These are phyloP conservation scores for Salvelinus sp. DNA, from an alignment of 2,113 vertebrate species.

Conservation along the genomic window DNA sequence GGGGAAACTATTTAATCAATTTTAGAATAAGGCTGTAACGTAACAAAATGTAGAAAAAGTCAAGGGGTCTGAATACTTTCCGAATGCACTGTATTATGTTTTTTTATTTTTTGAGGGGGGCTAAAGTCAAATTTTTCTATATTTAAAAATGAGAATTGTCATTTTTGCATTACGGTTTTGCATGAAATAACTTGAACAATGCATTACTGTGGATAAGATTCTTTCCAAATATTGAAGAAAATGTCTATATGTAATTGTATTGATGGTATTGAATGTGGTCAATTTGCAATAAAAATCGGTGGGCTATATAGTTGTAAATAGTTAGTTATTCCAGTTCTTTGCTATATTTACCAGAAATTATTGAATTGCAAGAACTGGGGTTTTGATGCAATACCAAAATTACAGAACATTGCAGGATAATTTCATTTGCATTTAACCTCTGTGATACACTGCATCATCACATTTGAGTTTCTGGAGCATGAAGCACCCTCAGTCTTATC, in stretches of 20 bases:
- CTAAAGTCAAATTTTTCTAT: constrained; percentile 27
- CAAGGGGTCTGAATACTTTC: too few species aligned
- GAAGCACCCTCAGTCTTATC: constrained; percentile 65
- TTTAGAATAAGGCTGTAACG: too few species aligned
- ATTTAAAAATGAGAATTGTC: not conserved
- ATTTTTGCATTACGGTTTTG: not conserved
- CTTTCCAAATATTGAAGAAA: not conserved
- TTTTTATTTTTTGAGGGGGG: too few species aligned
- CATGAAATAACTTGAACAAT: not conserved
- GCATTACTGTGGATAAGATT: too few species aligned
- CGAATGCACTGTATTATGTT: too few species aligned
- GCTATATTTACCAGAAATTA: not conserved
- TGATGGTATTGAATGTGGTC: not conserved
- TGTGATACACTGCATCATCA: constrained; percentile 22
- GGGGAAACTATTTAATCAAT: too few species aligned
- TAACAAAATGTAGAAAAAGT: too few species aligned
- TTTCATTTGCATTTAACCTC: constrained; percentile 55
- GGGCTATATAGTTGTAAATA: not conserved
- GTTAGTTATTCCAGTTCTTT: constrained; percentile 10
- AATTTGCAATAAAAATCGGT: not conserved
- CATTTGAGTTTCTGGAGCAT: constrained; percentile 60
- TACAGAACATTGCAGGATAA: constrained; percentile 52
- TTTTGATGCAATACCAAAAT: constrained; percentile 41
- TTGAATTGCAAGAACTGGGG: constrained; percentile 42
- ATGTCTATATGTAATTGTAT: not conserved